A percentile compares a stretch with the other conserved stretches of the same genome.
These are phyloP conservation scores for Dryobota labecula DNA, from an alignment of 2,888 invertebrate genomes.

Conservation along the genomic window DNA sequence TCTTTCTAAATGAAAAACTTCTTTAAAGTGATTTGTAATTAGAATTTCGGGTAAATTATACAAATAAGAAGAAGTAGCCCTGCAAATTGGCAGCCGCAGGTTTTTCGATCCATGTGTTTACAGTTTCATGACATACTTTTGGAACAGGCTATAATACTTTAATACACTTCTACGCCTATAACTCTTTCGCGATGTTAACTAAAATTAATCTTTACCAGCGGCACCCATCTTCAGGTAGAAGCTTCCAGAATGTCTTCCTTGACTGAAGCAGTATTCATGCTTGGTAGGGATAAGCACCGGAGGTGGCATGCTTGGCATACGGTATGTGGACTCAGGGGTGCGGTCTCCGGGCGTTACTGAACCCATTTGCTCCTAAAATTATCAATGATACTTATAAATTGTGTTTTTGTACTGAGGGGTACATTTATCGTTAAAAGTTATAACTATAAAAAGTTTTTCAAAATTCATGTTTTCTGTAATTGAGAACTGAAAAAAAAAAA, in stretches of 20 bases:
- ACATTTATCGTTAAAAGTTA: not conserved
- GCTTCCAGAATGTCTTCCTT: slow-evolving; percentile 93
- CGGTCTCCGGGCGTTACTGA: slow-evolving; percentile 71
- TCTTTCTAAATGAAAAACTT: too few species aligned
- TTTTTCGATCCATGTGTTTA: not conserved
- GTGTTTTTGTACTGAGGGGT: not conserved
- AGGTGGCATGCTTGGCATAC: slow-evolving; percentile 75
- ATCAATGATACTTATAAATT: not conserved
- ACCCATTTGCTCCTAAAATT: slow-evolving; percentile 71
- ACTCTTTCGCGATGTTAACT: not conserved
- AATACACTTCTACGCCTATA: not conserved
- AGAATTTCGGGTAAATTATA: not conserved
- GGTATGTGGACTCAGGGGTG: slow-evolving; percentile 73
- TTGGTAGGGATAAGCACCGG: slow-evolving; percentile 84
- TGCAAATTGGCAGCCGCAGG: not conserved
- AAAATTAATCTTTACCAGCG: slow-evolving; percentile 88
- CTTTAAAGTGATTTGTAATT: not conserved
- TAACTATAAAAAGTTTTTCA: not conserved
- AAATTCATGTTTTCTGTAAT: not conserved
- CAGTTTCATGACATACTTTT: not conserved
- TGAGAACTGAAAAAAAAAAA: not conserved
- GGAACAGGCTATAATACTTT: not conserved
- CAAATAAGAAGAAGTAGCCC: too few species aligned
- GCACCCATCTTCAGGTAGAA: slow-evolving; percentile 94
- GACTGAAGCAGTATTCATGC: slow-evolving; percentile 92